phyloP scores from a whole-genome alignment of 2,888 invertebrate genomes.

The Andrena trimmerana region DNA sequence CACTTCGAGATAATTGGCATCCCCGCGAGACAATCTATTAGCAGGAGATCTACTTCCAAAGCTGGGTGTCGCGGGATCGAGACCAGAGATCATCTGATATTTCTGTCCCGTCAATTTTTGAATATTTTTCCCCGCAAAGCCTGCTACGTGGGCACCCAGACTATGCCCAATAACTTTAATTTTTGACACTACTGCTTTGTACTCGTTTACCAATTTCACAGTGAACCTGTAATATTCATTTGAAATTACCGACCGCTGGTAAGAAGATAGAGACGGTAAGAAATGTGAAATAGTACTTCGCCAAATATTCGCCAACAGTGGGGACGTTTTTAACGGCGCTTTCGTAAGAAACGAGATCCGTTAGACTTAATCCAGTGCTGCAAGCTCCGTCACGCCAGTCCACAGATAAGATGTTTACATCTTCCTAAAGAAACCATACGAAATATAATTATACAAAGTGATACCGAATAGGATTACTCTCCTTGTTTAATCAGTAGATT shows the following conservation, averaged over 20 bases:
- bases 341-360: neutral
- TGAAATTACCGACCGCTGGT: too few relatives aligned
- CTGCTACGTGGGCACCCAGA: conserved; percentile 56
- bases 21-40: neutral
- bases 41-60: accelerated
- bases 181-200: neutral
- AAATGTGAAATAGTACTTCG: conserved; percentile 29
- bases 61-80: conserved; percentile 49
- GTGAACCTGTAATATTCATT: neutral
- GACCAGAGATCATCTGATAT: neutral
- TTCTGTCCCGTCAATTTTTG: accelerated
- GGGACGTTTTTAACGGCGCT: conserved; percentile 37
- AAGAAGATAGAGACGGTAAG: too few relatives aligned
- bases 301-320: conserved; percentile 27
- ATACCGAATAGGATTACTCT: neutral
- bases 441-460: neutral
- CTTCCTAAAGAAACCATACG: conserved; percentile 11
- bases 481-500: neutral
- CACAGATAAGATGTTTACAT: conserved; percentile 25
- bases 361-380: neutral
- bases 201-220: neutral
- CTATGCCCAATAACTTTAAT: conserved; percentile 49
- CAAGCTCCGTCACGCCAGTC: conserved; percentile 57
- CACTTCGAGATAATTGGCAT: conserved; percentile 12
- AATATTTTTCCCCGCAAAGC: conserved; percentile 36